Evolutionary conservation across 2,113 vertebrate genomes (phyloP).

Genomic region (Saccopteryx leptura): DNA sequence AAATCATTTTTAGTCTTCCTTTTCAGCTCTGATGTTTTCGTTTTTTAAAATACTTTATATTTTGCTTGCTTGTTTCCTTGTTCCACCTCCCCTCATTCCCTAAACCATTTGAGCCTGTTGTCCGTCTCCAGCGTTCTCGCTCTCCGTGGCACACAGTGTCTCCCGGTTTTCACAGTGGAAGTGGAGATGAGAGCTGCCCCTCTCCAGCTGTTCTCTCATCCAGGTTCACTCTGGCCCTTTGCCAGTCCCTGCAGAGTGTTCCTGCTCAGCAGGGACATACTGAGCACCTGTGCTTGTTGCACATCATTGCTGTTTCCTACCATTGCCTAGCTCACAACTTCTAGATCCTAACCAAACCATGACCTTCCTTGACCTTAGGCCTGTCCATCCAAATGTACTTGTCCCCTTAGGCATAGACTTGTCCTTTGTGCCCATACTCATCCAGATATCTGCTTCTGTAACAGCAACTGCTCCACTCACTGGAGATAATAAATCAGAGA

Average conservation of each 20-base stretch:
- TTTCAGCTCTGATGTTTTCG: background rate
- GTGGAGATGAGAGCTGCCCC: accelerated
- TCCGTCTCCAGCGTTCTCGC: background rate
- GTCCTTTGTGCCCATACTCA: background rate
- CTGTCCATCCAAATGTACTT: background rate
- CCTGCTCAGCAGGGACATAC: background rate
- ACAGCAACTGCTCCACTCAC: accelerated
- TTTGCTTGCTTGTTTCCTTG: background rate
- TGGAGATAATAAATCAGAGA: background rate
- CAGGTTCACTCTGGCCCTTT: too few relatives aligned
- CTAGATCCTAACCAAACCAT: background rate
- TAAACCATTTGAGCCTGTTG: background rate
- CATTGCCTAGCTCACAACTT: background rate
- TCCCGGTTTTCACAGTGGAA: background rate
- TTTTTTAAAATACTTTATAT: background rate
- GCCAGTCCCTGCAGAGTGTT: accelerated
- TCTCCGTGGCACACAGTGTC: background rate
- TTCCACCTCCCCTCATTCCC: background rate
- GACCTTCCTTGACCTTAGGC: constrained; percentile 12
- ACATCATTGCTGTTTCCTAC: background rate
- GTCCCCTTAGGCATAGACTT: background rate
- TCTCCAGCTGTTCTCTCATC: accelerated
- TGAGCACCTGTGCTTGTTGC: background rate
- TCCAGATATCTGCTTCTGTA: background rate
- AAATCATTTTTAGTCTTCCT: background rate